Evolutionary conservation across 2,888 invertebrate genomes (phyloP), one percentile per base, ranked within the genome.

Genomic region (Cataglyphis cursor): DNA sequence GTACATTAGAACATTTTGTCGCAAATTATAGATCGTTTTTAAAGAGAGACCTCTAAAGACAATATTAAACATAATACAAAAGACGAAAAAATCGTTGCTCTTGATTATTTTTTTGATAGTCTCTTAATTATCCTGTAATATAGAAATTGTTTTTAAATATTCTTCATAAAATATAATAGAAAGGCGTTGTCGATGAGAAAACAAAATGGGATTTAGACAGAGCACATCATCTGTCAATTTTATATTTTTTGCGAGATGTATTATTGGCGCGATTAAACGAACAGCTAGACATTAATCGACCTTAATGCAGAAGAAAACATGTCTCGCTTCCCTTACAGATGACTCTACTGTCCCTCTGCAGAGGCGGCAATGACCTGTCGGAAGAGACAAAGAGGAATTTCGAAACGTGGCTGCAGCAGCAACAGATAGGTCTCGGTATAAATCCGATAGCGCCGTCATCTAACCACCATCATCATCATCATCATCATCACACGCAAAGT

Each of bases 341-440:
- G 91, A 97, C 97, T 74, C 95, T 98, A 89, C 97, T 98, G 85
- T 98, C 98, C 92, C 96, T 98, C 85, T 98, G 98, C 93, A 97
- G 98, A 85, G 97, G 97, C 28, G 97, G 97, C 73, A 96, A 97
- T 94, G 98, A 98, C 90, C 96, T 97, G 10, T 96, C 97, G 0
- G 98, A 98, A 89, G 99, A 99, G 74, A 96, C 97, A 92, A 97
- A 98, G 38, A 96, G 98, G 84, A 98, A 98, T 94, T 99, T 99
- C 95, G 98, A 99, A 93, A 97, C 97, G 82, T 99, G 99, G 99
- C 84, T 95, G 59, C 95, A 95, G 82, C 95, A 95, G 84, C 95
- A 94, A 75, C 94, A 94, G 74, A 83, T 94, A 61, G 93, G 94
- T 21, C 83, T 94, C 10, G 93, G 94, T 3, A 59, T 95, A n/a